Percentiles rank a stretch among this genome's conserved stretches.
phyloP scores from a whole-genome alignment of 2,888 invertebrate species.

The Chaitophorus viminalis region DNA sequence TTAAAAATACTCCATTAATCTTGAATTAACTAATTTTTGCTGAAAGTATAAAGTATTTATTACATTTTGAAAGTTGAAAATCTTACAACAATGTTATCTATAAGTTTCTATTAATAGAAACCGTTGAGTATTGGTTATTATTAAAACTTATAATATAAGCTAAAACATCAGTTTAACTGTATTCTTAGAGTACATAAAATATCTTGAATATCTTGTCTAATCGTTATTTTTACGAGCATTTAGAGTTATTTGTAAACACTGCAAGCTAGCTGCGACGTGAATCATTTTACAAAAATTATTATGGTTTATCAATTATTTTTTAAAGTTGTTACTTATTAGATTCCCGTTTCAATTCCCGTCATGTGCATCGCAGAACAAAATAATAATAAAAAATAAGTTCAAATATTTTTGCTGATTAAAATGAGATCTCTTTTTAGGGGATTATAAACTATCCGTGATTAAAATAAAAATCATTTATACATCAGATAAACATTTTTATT shows the following conservation, averaged over 20 bases:
- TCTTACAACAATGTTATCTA: too few relatives aligned
- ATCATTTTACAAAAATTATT: too few relatives aligned
- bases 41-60: too few relatives aligned
- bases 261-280: neutral
- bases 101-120: too few relatives aligned
- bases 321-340: neutral
- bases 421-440: neutral
- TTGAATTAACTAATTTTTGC: too few relatives aligned
- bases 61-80: too few relatives aligned
- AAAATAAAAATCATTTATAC: neutral
- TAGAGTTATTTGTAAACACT: neutral
- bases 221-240: neutral
- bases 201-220: too few relatives aligned
- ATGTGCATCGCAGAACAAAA: neutral
- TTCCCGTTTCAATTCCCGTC: neutral
- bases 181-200: neutral
- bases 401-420: neutral
- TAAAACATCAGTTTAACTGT: neutral
- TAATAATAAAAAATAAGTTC: neutral
- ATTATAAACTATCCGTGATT: neutral
- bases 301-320: too few relatives aligned
- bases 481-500: neutral
- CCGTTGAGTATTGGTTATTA: too few relatives aligned
- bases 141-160: neutral
- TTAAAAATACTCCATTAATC: too few relatives aligned